These are phyloP conservation scores for Sula dactylatra DNA, from an alignment of 2,113 vertebrate species.

Conservation along the genomic window DNA sequence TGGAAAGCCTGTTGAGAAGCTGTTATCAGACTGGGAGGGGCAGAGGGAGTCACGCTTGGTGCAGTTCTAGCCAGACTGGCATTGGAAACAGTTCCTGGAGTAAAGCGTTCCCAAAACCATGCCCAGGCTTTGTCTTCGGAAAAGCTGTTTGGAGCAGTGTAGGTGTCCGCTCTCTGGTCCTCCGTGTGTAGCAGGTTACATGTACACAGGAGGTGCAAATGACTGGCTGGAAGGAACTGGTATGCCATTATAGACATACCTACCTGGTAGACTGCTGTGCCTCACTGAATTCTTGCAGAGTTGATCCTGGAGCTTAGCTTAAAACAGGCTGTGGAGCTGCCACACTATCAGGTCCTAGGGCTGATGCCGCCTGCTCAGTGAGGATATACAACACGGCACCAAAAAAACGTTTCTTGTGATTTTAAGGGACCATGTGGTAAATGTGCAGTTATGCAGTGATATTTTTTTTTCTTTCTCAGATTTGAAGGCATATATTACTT, in stretches of 20 bases:
- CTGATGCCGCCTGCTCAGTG: background rate
- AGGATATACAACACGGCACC: accelerated
- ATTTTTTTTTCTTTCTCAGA: background rate
- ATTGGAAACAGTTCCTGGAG: background rate
- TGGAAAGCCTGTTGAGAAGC: background rate
- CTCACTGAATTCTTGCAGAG: background rate
- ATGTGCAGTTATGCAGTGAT: background rate
- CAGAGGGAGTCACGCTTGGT: background rate
- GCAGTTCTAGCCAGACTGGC: background rate
- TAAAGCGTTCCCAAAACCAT: background rate
- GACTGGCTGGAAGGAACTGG: accelerated
- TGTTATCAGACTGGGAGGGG: background rate
- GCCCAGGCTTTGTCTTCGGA: background rate
- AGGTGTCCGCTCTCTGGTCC: background rate
- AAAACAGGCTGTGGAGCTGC: background rate
- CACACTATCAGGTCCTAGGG: background rate
- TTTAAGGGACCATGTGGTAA: background rate
- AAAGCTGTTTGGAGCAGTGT: background rate
- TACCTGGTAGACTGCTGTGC: background rate
- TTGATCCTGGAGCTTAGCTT: background rate
- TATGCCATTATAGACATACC: accelerated
- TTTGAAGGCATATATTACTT: background rate
- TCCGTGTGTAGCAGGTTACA: background rate
- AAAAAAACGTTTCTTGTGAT: background rate
- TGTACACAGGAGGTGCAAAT: too few relatives aligned